These are phyloP conservation scores for Anabacerthia variegaticeps DNA, from an alignment of 2,797 vertebrate genomes.

Conservation along the genomic window DNA sequence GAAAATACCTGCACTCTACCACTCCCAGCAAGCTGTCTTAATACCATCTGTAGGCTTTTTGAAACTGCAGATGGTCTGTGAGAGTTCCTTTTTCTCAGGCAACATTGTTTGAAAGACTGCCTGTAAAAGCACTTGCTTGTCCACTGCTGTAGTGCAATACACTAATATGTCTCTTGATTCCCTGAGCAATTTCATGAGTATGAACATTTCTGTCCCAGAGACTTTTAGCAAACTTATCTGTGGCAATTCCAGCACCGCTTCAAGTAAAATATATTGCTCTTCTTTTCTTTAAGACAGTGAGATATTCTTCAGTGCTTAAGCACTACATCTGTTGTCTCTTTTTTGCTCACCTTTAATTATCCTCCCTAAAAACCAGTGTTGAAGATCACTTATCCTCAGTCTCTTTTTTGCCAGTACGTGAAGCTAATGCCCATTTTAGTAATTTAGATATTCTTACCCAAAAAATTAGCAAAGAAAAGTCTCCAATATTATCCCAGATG, in stretches of 20 bases:
- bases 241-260: background rate
- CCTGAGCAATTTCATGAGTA: background rate
- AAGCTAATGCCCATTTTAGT: background rate
- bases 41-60: background rate
- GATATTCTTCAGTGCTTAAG: background rate
- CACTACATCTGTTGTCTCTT: background rate
- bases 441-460: background rate
- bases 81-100: background rate
- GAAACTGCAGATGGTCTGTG: background rate
- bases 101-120: background rate
- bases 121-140: background rate
- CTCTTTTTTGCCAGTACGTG: background rate
- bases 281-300: background rate
- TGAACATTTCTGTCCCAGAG: background rate
- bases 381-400: background rate
- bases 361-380: background rate
- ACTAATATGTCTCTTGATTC: background rate
- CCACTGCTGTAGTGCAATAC: background rate
- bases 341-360: background rate
- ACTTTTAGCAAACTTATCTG: background rate
- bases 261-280: background rate
- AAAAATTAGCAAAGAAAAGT: background rate
- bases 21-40: background rate
- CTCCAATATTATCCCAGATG: background rate
- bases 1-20: background rate